These are phyloP conservation scores for Microctonus brassicae DNA, from an alignment of 2,888 invertebrate genomes.

Conservation along the genomic window DNA sequence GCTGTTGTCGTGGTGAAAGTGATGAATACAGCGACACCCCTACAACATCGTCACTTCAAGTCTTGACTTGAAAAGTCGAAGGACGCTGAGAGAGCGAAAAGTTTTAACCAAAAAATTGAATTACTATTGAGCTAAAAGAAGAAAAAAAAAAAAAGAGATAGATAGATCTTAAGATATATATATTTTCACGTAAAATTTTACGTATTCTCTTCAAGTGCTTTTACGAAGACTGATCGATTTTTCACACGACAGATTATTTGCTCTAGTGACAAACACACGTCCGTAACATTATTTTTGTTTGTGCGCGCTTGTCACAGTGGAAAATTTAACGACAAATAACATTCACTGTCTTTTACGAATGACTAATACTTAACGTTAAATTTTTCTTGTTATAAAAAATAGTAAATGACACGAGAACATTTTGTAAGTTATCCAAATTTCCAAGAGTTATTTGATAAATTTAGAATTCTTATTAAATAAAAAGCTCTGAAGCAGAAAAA, in stretches of 20 bases:
- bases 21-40: slow-evolving; percentile 19
- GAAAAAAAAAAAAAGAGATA: neutral
- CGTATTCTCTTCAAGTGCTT: neutral
- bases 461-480: neutral
- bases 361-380: slow-evolving; percentile 7
- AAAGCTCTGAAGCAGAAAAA: neutral
- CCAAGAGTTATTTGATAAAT: too few species aligned
- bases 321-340: slow-evolving; percentile 8
- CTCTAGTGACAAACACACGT: slow-evolving; percentile 20
- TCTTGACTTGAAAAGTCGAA: neutral
- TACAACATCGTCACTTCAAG: neutral
- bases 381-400: neutral
- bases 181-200: neutral
- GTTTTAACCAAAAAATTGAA: slow-evolving; percentile 23
- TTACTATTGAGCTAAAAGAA: slow-evolving; percentile 1
- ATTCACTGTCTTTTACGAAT: neutral
- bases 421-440: too few species aligned
- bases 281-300: slow-evolving; percentile 18
- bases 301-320: neutral
- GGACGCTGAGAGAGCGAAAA: neutral
- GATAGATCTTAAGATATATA: neutral
- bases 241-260: slow-evolving; percentile 6
- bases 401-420: neutral
- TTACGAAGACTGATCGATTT: slow-evolving; percentile 8
- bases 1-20: slow-evolving; percentile 16